Conservation (phyloP, 2,888 invertebrate species). For the Parnassius apollo region DNA sequence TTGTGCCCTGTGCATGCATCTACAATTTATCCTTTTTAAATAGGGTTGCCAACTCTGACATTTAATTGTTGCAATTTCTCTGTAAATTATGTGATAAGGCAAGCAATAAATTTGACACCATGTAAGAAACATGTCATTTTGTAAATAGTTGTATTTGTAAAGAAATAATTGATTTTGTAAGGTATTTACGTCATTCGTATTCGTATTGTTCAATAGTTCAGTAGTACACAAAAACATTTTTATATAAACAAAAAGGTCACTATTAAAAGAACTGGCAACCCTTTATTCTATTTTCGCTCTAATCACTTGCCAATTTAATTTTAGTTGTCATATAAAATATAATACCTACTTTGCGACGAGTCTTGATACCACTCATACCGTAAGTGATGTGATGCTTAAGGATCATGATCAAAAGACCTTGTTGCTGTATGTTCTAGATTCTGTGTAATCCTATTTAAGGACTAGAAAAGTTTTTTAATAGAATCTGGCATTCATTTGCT, state of each 20-base stretch:
- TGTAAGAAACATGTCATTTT: constrained; percentile 16
- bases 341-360: too few species aligned
- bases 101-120: constrained; percentile 23
- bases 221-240: constrained; percentile 5
- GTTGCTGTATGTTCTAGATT: too few species aligned
- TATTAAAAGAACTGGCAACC: constrained; percentile 21
- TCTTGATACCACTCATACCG: too few species aligned
- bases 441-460: too few species aligned
- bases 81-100: constrained; percentile 24
- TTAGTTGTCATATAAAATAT: neutral
- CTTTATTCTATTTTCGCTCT: constrained; percentile 12
- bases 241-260: constrained; percentile 5
- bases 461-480: too few species aligned
- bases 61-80: constrained; percentile 3
- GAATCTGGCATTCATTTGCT: too few species aligned
- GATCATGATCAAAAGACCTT: too few species aligned
- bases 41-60: constrained; percentile 23
- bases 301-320: constrained; percentile 20
- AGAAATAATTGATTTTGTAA: constrained; percentile 19
- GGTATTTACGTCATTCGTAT: too few species aligned
- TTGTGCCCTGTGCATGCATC: constrained; percentile 13
- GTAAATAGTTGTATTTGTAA: constrained; percentile 22
- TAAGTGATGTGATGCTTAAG: too few species aligned
- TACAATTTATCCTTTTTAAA: neutral
- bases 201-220: neutral